Conservation (phyloP, 2,113 vertebrate genomes). For the Hoplias malabaricus region DNA sequence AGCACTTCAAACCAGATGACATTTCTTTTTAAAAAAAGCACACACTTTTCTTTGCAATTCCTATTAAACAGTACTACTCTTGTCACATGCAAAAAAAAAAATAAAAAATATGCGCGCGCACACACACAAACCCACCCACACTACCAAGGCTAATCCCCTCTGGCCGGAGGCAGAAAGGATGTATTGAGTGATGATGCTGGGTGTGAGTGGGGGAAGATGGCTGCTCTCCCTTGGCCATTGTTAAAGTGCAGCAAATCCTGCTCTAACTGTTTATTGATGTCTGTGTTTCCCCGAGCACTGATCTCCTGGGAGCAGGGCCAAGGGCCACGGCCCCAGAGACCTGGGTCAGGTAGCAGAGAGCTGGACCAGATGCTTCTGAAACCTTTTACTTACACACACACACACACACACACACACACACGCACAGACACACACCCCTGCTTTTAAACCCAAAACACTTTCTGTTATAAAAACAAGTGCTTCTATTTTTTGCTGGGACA, state of each 20-base stretch:
- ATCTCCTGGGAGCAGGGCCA: slow-evolving; percentile 40
- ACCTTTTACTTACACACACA: slow-evolving; percentile 20
- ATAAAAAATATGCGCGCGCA: neutral
- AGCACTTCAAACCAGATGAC: too few relatives aligned
- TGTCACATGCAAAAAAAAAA: neutral
- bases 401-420: neutral
- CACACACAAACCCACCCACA: neutral
- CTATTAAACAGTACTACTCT: neutral
- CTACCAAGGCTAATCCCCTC: slow-evolving; percentile 5
- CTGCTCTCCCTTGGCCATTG: slow-evolving; percentile 42
- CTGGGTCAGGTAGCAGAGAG: slow-evolving; percentile 24
- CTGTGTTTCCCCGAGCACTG: slow-evolving; percentile 47
- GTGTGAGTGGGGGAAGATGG: slow-evolving; percentile 24
- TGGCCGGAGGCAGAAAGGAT: slow-evolving; percentile 41
- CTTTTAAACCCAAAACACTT: neutral
- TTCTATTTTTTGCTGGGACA: too few relatives aligned
- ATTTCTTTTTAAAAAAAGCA: too few relatives aligned
- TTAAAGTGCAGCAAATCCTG: slow-evolving; percentile 50
- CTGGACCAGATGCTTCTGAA: slow-evolving; percentile 46
- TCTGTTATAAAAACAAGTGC: too few relatives aligned
- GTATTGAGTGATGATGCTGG: slow-evolving; percentile 41
- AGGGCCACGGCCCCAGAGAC: slow-evolving; percentile 41
- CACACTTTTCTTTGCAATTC: too few relatives aligned
- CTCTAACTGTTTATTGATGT: slow-evolving; percentile 55
- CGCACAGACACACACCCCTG: too few relatives aligned